Evolutionary conservation across 2,888 invertebrate species (phyloP).

Genomic region (Nephrocerus scutellatus): DNA sequence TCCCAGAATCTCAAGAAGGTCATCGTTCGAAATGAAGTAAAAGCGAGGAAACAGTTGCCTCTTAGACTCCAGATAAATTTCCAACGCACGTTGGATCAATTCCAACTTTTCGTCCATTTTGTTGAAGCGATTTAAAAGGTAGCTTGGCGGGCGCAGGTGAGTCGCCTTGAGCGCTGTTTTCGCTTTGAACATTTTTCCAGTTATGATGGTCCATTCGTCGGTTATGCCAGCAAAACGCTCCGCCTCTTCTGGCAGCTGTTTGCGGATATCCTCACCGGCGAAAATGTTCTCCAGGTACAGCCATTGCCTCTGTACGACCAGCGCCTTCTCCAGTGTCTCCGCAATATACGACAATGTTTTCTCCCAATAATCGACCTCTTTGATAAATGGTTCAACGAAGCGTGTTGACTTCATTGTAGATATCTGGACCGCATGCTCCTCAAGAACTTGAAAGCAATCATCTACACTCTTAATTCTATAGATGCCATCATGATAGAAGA

Average conservation of each 20-base stretch:
- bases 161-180: conserved; percentile 58
- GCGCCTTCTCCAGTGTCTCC: conserved; percentile 70
- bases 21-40: conserved; percentile 76
- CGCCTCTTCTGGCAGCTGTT: conserved; percentile 72
- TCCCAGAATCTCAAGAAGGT: conserved; percentile 68
- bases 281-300: conserved; percentile 86
- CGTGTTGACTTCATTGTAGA: conserved; percentile 82
- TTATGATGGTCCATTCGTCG: conserved; percentile 64
- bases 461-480: conserved; percentile 69
- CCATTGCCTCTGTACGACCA: conserved; percentile 80
- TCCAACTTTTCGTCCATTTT: conserved; percentile 71
- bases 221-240: conserved; percentile 67
- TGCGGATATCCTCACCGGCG: conserved; percentile 77
- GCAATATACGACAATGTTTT: conserved; percentile 71
- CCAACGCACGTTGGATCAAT: conserved; percentile 71
- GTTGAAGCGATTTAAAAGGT: conserved; percentile 61
- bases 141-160: conserved; percentile 55
- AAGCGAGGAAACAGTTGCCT: conserved; percentile 80
- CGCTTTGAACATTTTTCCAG: conserved; percentile 43
- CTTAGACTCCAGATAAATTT: conserved; percentile 81
- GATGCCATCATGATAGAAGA: conserved; percentile 60
- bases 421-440: conserved; percentile 78
- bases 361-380: conserved; percentile 82
- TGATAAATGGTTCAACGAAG: conserved; percentile 78
- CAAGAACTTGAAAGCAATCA: conserved; percentile 66